Evolutionary conservation across 2,113 vertebrate genomes (phyloP).

Genomic region (Phyllostomus discolor): DNA sequence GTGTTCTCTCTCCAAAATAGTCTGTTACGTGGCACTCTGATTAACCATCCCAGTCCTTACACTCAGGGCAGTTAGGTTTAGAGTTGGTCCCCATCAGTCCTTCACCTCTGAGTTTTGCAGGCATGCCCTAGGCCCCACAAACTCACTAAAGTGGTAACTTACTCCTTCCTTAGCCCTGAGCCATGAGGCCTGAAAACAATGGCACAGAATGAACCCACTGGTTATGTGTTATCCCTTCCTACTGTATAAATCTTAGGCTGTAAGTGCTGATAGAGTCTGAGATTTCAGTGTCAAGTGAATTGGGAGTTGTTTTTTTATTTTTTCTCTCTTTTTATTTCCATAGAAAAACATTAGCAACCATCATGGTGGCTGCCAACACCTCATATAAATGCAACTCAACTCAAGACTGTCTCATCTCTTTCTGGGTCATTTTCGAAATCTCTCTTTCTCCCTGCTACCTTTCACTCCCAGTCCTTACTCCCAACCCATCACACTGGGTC

Average conservation of each 20-base stretch:
- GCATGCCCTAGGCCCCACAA: not conserved
- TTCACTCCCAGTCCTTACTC: not conserved
- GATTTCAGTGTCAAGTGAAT: not conserved
- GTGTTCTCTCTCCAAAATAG: rapidly evolving
- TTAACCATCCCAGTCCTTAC: not conserved
- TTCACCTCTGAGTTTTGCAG: not conserved
- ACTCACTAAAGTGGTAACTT: not conserved
- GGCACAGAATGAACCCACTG: too few relatives aligned
- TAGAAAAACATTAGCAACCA: not conserved
- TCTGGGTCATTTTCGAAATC: not conserved
- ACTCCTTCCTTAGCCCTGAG: not conserved
- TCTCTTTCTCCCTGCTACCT: not conserved
- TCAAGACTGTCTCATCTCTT: not conserved
- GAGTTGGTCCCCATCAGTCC: too few relatives aligned
- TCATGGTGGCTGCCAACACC: rapidly evolving
- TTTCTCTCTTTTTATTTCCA: too few relatives aligned
- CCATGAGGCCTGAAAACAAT: not conserved
- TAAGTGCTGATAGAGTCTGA: not conserved
- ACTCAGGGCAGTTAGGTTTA: not conserved
- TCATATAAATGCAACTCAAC: not conserved
- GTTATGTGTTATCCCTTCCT: too few relatives aligned
- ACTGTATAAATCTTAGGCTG: not conserved
- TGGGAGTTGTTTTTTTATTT: not conserved
- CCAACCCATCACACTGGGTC: not conserved
- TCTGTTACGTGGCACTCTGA: not conserved